Conservation (phyloP, 2,113 vertebrate species). For the Conger conger region DNA sequence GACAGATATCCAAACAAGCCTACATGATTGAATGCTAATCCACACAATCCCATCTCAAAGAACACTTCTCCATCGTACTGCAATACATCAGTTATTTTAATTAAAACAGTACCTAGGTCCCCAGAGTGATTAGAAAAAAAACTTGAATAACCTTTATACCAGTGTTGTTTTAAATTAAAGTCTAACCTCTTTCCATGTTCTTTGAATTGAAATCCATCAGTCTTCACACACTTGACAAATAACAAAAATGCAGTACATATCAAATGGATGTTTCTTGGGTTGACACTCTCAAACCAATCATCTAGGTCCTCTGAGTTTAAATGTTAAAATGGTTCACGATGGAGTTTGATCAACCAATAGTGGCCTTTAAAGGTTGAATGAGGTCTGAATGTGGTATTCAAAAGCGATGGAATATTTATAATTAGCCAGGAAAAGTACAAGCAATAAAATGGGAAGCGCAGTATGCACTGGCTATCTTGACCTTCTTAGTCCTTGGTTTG, state of each 20-base stretch:
- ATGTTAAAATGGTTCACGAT: not conserved
- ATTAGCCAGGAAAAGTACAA: not conserved
- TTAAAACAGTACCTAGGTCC: slow-evolving; percentile 4
- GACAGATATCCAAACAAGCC: not conserved
- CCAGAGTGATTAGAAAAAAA: not conserved
- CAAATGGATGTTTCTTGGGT: not conserved
- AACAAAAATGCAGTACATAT: not conserved
- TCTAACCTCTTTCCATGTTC: not conserved
- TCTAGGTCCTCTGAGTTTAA: not conserved
- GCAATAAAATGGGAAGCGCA: not conserved
- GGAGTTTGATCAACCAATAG: not conserved
- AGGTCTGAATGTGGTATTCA: not conserved
- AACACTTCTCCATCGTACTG: not conserved
- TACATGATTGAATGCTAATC: not conserved
- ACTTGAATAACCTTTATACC: slow-evolving; percentile 1
- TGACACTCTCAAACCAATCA: not conserved
- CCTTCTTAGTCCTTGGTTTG: not conserved
- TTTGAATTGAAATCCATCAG: not conserved
- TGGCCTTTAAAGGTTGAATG: not conserved
- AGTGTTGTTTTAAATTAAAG: slow-evolving; percentile 13
- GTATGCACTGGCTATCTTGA: not conserved
- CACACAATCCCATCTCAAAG: not conserved
- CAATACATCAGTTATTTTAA: slow-evolving; percentile 3
- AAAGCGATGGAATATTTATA: not conserved
- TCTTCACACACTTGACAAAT: not conserved